Evolutionary conservation across 2,888 invertebrate species (phyloP).

Genomic region (Clostera curtula): DNA sequence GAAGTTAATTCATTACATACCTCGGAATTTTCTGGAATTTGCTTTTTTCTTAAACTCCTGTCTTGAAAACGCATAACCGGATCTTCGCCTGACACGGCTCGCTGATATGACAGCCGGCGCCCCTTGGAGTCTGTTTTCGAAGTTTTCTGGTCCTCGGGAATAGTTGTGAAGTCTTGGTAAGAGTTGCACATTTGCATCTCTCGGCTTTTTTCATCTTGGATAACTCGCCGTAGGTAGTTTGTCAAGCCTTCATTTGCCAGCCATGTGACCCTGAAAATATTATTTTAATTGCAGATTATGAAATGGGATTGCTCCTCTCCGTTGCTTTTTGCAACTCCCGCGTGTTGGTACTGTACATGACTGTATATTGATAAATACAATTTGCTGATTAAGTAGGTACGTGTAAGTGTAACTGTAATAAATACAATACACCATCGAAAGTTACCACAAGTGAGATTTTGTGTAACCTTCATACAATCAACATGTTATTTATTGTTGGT

Average conservation of each 20-base stretch:
- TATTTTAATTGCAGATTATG: constrained; percentile 2
- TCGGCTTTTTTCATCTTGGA: constrained; percentile 47
- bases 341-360: too few species aligned
- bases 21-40: constrained; percentile 42
- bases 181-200: constrained; percentile 42
- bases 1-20: too few species aligned
- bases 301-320: too few species aligned
- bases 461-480: too few species aligned
- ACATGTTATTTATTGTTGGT: too few species aligned
- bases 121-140: constrained; percentile 42
- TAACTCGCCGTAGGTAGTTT: constrained; percentile 52
- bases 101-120: constrained; percentile 57
- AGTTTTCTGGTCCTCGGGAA: constrained; percentile 34
- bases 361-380: too few species aligned
- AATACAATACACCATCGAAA: too few species aligned
- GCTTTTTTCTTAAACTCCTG: constrained; percentile 30
- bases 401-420: too few species aligned
- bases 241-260: constrained; percentile 58
- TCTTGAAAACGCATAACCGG: constrained; percentile 41
- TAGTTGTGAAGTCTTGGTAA: constrained; percentile 48
- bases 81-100: constrained; percentile 64
- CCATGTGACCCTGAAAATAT: constrained; percentile 55
- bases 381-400: too few species aligned
- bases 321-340: too few species aligned
- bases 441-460: too few species aligned